phyloP scores from a whole-genome alignment of 1,140 invertebrate species.

The Drosophila tani region DNA sequence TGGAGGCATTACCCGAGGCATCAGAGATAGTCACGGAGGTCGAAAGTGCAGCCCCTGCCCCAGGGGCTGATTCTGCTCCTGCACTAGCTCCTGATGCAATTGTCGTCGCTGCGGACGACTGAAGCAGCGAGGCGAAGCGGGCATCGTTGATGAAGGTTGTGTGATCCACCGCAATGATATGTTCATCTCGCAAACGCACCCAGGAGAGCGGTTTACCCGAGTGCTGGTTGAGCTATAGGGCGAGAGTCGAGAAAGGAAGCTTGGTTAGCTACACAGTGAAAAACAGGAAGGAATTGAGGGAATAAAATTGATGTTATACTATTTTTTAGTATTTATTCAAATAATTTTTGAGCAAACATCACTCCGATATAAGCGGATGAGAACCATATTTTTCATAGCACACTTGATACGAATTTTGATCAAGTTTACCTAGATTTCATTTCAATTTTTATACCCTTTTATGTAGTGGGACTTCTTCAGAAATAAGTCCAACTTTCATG shows the following conservation, averaged over 20 bases:
- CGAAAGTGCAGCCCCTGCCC: background rate
- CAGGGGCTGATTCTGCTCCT: background rate
- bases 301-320: no score
- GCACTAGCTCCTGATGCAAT: slow-evolving; percentile 2
- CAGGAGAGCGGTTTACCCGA: slow-evolving; percentile 95
- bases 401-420: no score
- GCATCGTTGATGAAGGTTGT: slow-evolving; percentile 95
- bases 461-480: no score
- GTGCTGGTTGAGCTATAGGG: slow-evolving; percentile 67
- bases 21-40: background rate
- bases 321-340: no score
- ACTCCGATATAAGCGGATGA: no score
- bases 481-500: no score
- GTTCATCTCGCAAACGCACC: slow-evolving; percentile 93
- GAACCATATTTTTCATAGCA: no score
- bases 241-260: background rate
- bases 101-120: slow-evolving; percentile 80
- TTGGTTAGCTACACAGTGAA: slow-evolving; percentile 1
- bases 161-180: slow-evolving; percentile 94
- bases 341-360: no score
- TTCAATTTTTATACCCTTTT: no score
- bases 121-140: slow-evolving; percentile 92
- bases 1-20: slow-evolving; percentile 8
- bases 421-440: no score
- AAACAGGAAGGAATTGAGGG: background rate